Percentiles rank a stretch among this genome's conserved stretches.
phyloP scores from a whole-genome alignment of 2,888 invertebrate species.

The Ophioninae sp. region DNA sequence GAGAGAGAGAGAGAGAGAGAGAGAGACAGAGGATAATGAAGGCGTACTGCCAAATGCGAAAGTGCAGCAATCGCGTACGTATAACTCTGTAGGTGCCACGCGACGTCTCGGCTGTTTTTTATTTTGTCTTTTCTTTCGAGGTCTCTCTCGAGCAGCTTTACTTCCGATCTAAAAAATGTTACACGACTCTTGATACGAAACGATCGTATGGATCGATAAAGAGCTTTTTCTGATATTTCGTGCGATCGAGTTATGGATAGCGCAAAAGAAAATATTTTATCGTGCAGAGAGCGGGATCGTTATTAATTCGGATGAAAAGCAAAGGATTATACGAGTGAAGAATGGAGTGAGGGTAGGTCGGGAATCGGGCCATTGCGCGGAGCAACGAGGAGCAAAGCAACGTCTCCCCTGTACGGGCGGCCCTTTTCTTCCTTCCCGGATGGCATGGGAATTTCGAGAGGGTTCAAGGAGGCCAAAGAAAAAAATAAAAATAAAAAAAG shows the following conservation, averaged over 20 bases:
- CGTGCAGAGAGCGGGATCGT: background rate
- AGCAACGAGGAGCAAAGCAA: background rate
- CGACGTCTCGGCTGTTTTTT: conserved; percentile 6
- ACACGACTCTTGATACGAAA: conserved; percentile 19
- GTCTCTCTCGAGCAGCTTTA: conserved; percentile 70
- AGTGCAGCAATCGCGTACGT: conserved; percentile 35
- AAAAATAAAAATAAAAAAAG: conserved; percentile 31
- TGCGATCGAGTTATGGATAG: background rate
- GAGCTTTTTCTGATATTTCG: background rate
- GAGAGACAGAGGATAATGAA: background rate
- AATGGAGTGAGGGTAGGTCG: background rate
- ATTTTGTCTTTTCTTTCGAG: conserved; percentile 23
- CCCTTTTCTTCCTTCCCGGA: background rate
- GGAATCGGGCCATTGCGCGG: background rate
- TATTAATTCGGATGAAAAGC: background rate
- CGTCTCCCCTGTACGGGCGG: background rate
- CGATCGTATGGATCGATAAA: background rate
- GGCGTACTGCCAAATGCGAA: conserved; percentile 56
- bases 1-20: background rate
- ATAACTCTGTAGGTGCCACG: conserved; percentile 15
- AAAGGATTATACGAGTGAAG: background rate
- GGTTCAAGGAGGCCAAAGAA: conserved; percentile 16
- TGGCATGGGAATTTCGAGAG: conserved; percentile 22
- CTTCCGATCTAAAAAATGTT: conserved; percentile 75
- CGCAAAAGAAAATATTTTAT: too few species aligned